A percentile compares a stretch with the other conserved stretches of the same genome.
These are phyloP conservation scores for Chauna torquata DNA, from an alignment of 2,113 vertebrate species.

Conservation along the genomic window DNA sequence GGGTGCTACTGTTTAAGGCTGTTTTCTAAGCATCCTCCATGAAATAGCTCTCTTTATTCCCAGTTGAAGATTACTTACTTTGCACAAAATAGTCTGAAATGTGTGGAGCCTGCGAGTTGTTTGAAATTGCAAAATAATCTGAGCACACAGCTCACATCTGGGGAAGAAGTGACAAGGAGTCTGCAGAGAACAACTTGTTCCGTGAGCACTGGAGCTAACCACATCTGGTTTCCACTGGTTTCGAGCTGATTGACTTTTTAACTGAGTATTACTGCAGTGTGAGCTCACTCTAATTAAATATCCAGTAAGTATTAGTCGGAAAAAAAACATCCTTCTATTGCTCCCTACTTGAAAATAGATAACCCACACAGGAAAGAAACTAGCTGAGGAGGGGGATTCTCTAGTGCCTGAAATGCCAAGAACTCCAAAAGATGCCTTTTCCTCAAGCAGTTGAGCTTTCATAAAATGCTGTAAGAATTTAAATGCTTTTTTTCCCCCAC, in stretches of 20 bases:
- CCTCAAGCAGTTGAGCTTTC: background rate
- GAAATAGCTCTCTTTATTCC: background rate
- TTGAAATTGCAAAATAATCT: background rate
- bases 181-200: background rate
- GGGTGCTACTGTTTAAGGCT: background rate
- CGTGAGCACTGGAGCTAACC: background rate
- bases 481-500: background rate
- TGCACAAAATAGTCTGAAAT: background rate
- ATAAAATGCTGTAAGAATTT: background rate
- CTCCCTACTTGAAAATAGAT: background rate
- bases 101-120: background rate
- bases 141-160: background rate
- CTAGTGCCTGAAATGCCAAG: background rate
- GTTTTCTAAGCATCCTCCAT: background rate
- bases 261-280: background rate
- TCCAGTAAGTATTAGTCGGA: background rate
- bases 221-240: background rate
- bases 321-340: background rate
- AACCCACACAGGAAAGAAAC: background rate
- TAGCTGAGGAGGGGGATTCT: background rate
- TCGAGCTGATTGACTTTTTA: background rate
- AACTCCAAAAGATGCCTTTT: background rate
- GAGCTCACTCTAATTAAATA: background rate
- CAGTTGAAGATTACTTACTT: background rate
- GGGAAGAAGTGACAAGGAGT: background rate